Evolutionary conservation across 2,797 vertebrate species (phyloP).

Genomic region (Phyllotis vaccarum): DNA sequence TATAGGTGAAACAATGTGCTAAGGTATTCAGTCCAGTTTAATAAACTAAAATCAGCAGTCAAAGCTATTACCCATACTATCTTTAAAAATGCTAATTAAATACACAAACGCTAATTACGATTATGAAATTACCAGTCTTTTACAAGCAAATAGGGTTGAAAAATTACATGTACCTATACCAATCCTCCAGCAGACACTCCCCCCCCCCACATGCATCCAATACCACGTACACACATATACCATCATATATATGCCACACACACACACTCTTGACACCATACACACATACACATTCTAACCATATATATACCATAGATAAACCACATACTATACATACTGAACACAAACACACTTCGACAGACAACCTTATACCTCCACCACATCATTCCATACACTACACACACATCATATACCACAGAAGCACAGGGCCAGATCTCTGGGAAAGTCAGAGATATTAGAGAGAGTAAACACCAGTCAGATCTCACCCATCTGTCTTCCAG

Average conservation of each 20-base stretch:
- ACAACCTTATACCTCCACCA: too few relatives aligned
- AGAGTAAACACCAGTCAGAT: too few relatives aligned
- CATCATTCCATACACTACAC: background rate
- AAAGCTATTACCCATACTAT: background rate
- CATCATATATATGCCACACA: background rate
- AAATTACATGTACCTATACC: background rate
- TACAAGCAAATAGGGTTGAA: background rate
- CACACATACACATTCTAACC: background rate
- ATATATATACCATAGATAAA: background rate
- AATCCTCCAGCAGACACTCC: rapidly evolving
- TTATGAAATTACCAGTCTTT: background rate
- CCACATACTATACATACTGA: background rate
- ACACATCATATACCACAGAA: background rate
- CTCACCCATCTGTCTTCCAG: too few relatives aligned
- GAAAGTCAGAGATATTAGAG: too few relatives aligned
- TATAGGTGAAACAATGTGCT: background rate
- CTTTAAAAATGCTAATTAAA: slow-evolving; percentile 13
- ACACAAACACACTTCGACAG: background rate
- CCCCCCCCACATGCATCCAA: too few relatives aligned
- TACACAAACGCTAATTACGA: background rate
- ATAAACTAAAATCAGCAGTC: background rate
- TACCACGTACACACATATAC: background rate
- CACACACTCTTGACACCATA: background rate
- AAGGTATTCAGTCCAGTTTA: background rate
- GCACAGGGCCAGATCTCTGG: too few relatives aligned